Evolutionary conservation across 2,888 invertebrate genomes (phyloP).

Genomic region (Drosophila falleni): DNA sequence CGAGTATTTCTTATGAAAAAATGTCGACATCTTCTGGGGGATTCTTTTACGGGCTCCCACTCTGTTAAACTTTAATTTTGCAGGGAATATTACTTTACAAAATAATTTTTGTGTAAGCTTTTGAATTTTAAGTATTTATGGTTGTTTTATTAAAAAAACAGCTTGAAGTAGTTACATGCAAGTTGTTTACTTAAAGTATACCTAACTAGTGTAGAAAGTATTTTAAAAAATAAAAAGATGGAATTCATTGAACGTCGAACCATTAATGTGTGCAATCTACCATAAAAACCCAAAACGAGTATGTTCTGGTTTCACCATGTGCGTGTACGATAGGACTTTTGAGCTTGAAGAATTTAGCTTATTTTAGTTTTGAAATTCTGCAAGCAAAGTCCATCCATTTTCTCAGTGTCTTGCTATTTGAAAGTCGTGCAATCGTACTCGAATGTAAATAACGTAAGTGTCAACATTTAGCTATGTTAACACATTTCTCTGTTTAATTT

Average conservation of each 20-base stretch:
- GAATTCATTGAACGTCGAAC: slow-evolving; percentile 85
- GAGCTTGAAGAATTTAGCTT: slow-evolving; percentile 67
- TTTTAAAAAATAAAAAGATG: neutral
- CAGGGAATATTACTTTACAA: neutral
- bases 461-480: neutral
- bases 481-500: neutral
- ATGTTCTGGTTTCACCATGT: slow-evolving; percentile 26
- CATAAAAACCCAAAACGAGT: slow-evolving; percentile 35
- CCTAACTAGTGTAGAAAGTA: neutral
- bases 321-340: slow-evolving; percentile 39
- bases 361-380: slow-evolving; percentile 57
- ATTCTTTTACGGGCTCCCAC: neutral
- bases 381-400: slow-evolving; percentile 63
- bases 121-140: neutral
- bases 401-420: neutral
- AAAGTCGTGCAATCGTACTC: neutral
- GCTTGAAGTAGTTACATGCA: slow-evolving; percentile 1
- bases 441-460: slow-evolving; percentile 1
- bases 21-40: slow-evolving; percentile 2
- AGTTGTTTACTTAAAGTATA: neutral
- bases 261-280: slow-evolving; percentile 85
- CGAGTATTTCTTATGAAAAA: neutral
- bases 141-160: neutral
- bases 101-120: neutral
- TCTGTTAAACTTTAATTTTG: slow-evolving; percentile 1